Evolutionary conservation across 1,140 invertebrate genomes (phyloP).

Genomic region (Littorina saxatilis): DNA sequence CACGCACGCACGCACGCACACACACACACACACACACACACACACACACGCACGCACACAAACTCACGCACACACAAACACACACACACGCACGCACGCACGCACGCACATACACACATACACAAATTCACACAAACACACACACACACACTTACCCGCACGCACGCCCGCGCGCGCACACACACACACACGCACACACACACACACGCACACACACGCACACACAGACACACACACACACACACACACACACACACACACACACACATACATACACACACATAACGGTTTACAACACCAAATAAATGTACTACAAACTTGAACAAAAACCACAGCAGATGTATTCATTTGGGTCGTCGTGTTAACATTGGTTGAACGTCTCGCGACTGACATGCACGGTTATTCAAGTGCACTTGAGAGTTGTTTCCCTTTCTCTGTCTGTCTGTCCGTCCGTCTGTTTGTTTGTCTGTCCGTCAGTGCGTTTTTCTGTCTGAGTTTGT

Average conservation of each 20-base stretch:
- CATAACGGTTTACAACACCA: neutral
- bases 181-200: neutral
- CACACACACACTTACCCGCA: no score
- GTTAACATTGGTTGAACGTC: no score
- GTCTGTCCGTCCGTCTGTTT: no score
- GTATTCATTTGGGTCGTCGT: no score
- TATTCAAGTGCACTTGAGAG: no score
- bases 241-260: neutral
- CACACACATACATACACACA: neutral
- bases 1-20: constrained; percentile 4
- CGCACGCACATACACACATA: neutral
- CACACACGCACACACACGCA: neutral
- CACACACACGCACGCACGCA: neutral
- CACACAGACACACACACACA: neutral
- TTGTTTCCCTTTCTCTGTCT: no score
- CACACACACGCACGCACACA: neutral
- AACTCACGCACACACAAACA: no score
- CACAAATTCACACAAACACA: no score
- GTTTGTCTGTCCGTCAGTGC: no score
- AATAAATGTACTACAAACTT: neutral
- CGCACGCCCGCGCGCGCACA: neutral
- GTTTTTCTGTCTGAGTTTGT: no score
- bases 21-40: constrained; percentile 5
- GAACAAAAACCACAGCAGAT: no score
- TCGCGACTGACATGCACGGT: no score